Percentiles rank a stretch among this genome's conserved stretches.
These are phyloP conservation scores for Sinella curviseta DNA, from an alignment of 1,140 invertebrate species.

Conservation along the genomic window DNA sequence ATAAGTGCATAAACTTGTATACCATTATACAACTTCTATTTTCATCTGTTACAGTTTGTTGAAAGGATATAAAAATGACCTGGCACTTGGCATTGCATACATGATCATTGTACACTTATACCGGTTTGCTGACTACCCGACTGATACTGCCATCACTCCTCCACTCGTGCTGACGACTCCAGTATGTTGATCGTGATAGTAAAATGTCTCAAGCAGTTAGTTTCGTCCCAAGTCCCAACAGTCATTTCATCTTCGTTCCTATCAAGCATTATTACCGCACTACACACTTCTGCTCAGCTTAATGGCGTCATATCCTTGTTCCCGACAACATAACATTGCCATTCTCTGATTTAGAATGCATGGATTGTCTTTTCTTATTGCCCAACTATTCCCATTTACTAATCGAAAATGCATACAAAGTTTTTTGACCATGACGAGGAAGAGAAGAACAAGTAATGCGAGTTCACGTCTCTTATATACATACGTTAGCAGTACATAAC, in stretches of 20 bases:
- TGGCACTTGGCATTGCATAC: neutral
- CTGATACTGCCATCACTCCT: neutral
- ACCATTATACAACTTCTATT: neutral
- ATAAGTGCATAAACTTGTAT: neutral
- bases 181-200: neutral
- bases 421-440: neutral
- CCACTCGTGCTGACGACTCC: neutral
- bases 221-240: neutral
- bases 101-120: neutral
- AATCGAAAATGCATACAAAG: neutral
- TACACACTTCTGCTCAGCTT: neutral
- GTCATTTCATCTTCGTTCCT: neutral
- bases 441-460: neutral
- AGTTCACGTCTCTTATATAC: neutral
- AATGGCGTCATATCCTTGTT: neutral
- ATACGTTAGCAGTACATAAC: no score
- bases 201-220: neutral
- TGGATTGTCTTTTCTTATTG: constrained; percentile 15
- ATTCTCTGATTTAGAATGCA: constrained; percentile 20
- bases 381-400: neutral
- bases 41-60: neutral
- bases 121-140: neutral
- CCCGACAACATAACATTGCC: neutral
- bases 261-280: neutral
- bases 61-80: neutral